These are phyloP conservation scores for Medauroidea extradentata DNA, from an alignment of 1,140 invertebrate genomes.

Conservation along the genomic window DNA sequence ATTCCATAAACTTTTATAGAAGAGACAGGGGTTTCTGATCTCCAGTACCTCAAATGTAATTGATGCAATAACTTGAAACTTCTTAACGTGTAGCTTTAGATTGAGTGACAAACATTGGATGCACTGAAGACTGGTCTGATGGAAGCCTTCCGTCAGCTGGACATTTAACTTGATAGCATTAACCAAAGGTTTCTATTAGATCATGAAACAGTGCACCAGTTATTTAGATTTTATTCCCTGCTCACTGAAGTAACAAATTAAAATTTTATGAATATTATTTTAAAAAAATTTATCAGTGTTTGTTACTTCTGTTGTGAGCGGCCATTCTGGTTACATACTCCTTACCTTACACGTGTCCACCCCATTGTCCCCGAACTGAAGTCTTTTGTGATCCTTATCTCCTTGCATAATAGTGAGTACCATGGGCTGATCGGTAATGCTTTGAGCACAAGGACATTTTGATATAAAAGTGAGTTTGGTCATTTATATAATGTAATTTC, in stretches of 20 bases:
- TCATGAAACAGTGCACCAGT: slow-evolving; percentile 14
- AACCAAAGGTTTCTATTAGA: slow-evolving; percentile 1
- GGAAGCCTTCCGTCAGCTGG: not conserved
- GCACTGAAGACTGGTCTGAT: slow-evolving; percentile 16
- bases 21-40: slow-evolving; percentile 23
- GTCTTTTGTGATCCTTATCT: slow-evolving; percentile 19
- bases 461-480: slow-evolving; percentile 22
- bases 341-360: slow-evolving; percentile 2
- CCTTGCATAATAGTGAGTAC: slow-evolving; percentile 20
- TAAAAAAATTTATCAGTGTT: slow-evolving; percentile 23
- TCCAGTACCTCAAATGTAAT: slow-evolving; percentile 23
- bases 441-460: slow-evolving; percentile 24
- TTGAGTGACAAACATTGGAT: slow-evolving; percentile 16
- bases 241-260: slow-evolving; percentile 24
- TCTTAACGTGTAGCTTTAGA: slow-evolving; percentile 24
- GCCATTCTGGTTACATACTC: slow-evolving; percentile 25
- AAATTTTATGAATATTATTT: slow-evolving; percentile 22
- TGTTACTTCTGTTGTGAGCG: slow-evolving; percentile 24
- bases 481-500: slow-evolving; percentile 21
- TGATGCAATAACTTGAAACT: slow-evolving; percentile 24
- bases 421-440: slow-evolving; percentile 23
- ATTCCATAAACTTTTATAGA: slow-evolving; percentile 26
- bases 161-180: not conserved
- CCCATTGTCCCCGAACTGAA: slow-evolving; percentile 8
- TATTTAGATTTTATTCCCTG: slow-evolving; percentile 23